Percentiles rank a stretch among this genome's conserved stretches.
Evolutionary conservation across 2,797 vertebrate species (phyloP).

Genomic region (Sebastes vulpes): DNA sequence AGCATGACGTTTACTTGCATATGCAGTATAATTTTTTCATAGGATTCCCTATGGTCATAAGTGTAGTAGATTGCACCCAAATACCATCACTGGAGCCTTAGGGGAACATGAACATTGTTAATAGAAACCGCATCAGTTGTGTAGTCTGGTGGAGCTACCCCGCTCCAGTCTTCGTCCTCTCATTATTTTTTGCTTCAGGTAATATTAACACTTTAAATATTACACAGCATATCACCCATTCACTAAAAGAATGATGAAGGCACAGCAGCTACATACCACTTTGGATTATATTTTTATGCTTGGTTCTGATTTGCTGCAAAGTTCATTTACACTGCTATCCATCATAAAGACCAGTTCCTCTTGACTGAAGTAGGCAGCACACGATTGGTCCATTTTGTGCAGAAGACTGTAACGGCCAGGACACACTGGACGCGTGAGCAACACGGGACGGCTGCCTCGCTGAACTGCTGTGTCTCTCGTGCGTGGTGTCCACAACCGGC

Average conservation of each 20-base stretch:
- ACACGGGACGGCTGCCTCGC: too few species aligned
- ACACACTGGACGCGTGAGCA: too few species aligned
- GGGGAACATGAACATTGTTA: neutral
- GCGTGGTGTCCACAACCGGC: too few species aligned
- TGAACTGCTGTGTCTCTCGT: accelerated
- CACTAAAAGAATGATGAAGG: neutral
- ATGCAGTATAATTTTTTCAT: neutral
- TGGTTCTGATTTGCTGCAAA: too few species aligned
- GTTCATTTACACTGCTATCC: neutral
- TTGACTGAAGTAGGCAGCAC: neutral
- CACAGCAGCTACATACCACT: neutral
- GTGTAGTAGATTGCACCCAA: neutral
- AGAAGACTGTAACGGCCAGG: too few species aligned
- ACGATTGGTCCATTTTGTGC: neutral
- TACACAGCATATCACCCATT: neutral
- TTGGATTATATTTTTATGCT: neutral
- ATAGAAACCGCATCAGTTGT: neutral
- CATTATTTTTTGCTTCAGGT: neutral
- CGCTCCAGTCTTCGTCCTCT: neutral
- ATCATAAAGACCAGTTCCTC: neutral
- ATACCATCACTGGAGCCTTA: neutral
- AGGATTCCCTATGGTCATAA: neutral
- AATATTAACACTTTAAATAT: neutral
- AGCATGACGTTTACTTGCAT: neutral
- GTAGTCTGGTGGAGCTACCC: neutral